These are phyloP conservation scores for Syndactyla subalaris DNA, from an alignment of 2,797 vertebrate genomes.

Conservation along the genomic window DNA sequence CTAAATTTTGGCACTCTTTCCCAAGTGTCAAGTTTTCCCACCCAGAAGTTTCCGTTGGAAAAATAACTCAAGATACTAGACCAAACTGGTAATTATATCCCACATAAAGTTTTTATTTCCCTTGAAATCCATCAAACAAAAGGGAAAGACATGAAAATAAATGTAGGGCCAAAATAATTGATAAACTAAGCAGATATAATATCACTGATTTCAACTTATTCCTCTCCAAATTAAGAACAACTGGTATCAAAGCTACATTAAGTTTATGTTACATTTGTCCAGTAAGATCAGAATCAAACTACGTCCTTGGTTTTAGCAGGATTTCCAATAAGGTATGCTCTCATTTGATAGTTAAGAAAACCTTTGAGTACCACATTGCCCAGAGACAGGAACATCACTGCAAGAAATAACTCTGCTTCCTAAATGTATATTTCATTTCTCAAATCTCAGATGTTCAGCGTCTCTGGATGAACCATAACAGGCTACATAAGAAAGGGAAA, in stretches of 20 bases:
- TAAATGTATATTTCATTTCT: neutral
- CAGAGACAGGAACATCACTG: neutral
- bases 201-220: neutral
- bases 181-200: neutral
- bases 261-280: neutral
- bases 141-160: neutral
- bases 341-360: neutral
- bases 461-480: neutral
- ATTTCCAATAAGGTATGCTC: neutral
- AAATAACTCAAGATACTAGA: neutral
- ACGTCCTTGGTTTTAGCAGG: neutral
- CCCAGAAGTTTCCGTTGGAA: conserved; percentile 24
- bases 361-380: fast-evolving
- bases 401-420: neutral
- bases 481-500: neutral
- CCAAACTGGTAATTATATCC: neutral
- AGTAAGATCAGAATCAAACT: neutral
- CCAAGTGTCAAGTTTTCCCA: neutral
- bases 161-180: neutral
- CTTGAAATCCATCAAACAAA: neutral
- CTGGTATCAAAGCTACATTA: neutral
- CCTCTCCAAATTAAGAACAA: neutral
- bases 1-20: conserved; percentile 1
- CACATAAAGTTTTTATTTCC: neutral
- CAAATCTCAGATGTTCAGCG: neutral